phyloP scores from a whole-genome alignment of 2,888 invertebrate species.

The Diarsia brunnea region DNA sequence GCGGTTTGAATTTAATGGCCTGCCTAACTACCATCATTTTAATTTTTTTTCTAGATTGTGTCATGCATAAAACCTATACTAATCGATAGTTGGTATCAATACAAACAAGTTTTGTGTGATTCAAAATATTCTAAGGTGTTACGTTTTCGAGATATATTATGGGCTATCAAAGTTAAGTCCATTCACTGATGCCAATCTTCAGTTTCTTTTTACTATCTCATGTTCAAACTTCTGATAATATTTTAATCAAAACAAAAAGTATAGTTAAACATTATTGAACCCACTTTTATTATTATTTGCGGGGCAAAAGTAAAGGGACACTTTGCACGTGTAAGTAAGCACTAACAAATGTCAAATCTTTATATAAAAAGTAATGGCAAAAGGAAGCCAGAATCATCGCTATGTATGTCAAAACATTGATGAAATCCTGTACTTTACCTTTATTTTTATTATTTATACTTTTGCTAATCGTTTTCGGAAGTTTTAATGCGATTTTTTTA shows the following conservation, averaged over 20 bases:
- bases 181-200: too few species aligned
- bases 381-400: conserved; percentile 23
- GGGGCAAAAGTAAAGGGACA: background rate
- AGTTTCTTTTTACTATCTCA: too few species aligned
- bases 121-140: too few species aligned
- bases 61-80: too few species aligned
- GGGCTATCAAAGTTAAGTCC: too few species aligned
- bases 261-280: background rate
- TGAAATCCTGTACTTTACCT: conserved; percentile 40
- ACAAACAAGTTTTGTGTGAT: too few species aligned
- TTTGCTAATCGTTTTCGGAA: conserved; percentile 41
- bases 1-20: too few species aligned
- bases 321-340: conserved; percentile 31
- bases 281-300: background rate
- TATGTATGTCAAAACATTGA: conserved; percentile 2
- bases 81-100: too few species aligned
- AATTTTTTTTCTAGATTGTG: too few species aligned
- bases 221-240: too few species aligned
- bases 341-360: conserved; percentile 2
- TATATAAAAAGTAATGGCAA: conserved; percentile 5
- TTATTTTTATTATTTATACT: conserved; percentile 25
- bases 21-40: too few species aligned
- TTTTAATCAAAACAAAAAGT: background rate
- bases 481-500: conserved; percentile 30
- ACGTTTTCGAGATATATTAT: too few species aligned